Evolutionary conservation across 2,113 vertebrate species (phyloP), one percentile per base, ranked within the genome.

Genomic region (Lonchura striata): DNA sequence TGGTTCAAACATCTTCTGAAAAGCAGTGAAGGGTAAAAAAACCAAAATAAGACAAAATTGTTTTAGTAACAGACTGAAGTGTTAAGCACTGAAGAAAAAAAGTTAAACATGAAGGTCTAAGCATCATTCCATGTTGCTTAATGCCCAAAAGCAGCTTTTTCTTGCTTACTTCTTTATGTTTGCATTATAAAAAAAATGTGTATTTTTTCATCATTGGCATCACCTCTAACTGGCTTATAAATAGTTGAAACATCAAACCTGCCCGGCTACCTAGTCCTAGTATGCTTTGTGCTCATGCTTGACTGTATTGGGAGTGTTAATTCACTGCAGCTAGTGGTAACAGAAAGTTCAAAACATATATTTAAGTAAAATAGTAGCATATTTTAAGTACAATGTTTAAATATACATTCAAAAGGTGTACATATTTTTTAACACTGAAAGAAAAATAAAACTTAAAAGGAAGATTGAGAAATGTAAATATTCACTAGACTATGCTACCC

Each of bases 181-280:
- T 68, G 14, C 19, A 16, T 47, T 21, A 63, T 49, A 57, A 53
- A 20, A 15, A 20, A 57, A 84, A 41, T 41, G 41, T 16, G 1
- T 37, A 10, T 63, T 85, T 82, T 70, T 27, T 78, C 39, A 46
- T 77, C 6, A 60, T 24, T 64, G 30, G 1, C 18, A 24, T 37
- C 3, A 17, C 50, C 33, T 86, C 7, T 79, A 71, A 49, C 18
- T 63, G 31, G 2, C 11, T 63, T 61, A 13, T 17, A 76, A 39
- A 22, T 24, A 75, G 15, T 11, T 66, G 39, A 35, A 70, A 47
- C 18, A 25, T 37, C 41, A 31, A 37, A 15, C 37, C 79, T 88
- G n/a, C 42, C 24, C 10, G 53, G 7, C 14, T 74, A 8, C 47
- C 20, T 57, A 21, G 13, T 35, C 12, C 0, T 61, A 25, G 0